A percentile compares a stretch with the other conserved stretches of the same genome.
Conservation (phyloP, 1,140 invertebrate species). For the Drosophila tsacasi region DNA sequence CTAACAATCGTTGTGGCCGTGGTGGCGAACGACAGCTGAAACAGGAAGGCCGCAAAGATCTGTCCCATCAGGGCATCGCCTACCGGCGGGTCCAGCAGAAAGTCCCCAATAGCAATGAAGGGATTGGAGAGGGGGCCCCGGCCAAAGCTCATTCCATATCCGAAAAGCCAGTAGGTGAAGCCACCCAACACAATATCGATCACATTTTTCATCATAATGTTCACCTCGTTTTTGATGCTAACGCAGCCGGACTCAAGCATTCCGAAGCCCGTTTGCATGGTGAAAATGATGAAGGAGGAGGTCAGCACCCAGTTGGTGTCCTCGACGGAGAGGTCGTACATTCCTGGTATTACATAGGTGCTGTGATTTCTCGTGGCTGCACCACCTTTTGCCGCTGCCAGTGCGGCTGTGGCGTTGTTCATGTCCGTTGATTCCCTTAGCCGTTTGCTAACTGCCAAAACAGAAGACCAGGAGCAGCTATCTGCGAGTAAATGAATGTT, state of each 20-base stretch:
- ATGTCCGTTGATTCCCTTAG: slow-evolving; percentile 34
- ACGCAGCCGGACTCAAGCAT: slow-evolving; percentile 97
- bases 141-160: slow-evolving; percentile 96
- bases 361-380: slow-evolving; percentile 62
- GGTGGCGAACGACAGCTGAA: slow-evolving; percentile 95
- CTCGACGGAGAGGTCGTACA: slow-evolving; percentile 88
- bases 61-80: slow-evolving; percentile 91
- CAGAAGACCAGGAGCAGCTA: slow-evolving; percentile 5
- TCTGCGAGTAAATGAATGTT: slow-evolving; percentile 23
- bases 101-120: slow-evolving; percentile 91
- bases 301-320: slow-evolving; percentile 97
- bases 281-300: slow-evolving; percentile 97
- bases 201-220: slow-evolving; percentile 99
- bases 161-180: slow-evolving; percentile 96
- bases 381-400: slow-evolving; percentile 50
- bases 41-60: slow-evolving; percentile 93
- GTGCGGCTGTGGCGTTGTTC: slow-evolving; percentile 55
- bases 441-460: slow-evolving; percentile 15
- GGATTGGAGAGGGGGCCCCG: slow-evolving; percentile 89
- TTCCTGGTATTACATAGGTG: slow-evolving; percentile 85
- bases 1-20: slow-evolving; percentile 96
- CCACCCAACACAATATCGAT: slow-evolving; percentile 96
- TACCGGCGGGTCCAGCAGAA: slow-evolving; percentile 89
- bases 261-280: slow-evolving; percentile 98
- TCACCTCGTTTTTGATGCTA: slow-evolving; percentile 96